Base-by-base conservation (phyloP, 1,140 invertebrate species). In the Orchestia grillus region DNA sequence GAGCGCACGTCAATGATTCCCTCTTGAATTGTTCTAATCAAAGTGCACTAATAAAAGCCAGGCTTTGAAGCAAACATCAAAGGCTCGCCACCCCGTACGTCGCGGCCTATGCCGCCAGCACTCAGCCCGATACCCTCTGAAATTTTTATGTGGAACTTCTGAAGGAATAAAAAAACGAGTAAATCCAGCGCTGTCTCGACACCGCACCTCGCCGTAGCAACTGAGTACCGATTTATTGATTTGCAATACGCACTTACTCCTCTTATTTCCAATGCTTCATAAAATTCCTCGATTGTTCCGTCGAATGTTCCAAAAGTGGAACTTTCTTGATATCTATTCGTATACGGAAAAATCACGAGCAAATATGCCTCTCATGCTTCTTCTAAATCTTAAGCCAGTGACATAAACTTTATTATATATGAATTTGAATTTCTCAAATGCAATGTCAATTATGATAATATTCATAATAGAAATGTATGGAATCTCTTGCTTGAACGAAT, bases 41-140 rank as follows among this genome's bases (percentile, higher is more conserved):
- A 94, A 94, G 19, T 94, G 92, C 92, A 15, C 92, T 44, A 44
- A 47, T 94, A 94, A 94, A 94, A 94, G 6, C 43, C 6, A 94
- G 44, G 43, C 92, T 94, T 94, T 94, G 92, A 94, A 94, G 44
- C 36, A 44, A 40, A 47, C 92, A 94, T 94, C 92, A 94, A 94
- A 94, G 92, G 92, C 92, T 44, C 40, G 0, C 44, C 92, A 40
- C 92, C 92, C 92, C 44, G 44, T 42, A 36, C 88, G 88, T 90
- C 42, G 42, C 42, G 44, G 40, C 92, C 44, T 45, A 44, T 45
- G 92, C 40, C 19, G 92, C 92, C 92, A 94, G 47, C 92, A 94
- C 92, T 44, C 44, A 28, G 44, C 44, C 41, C 92, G 92, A 94
- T 45, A 94, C 92, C 6, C 47, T 42, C 41, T 94, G 92, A 6